These are phyloP conservation scores for Athene noctua DNA, from an alignment of 2,113 vertebrate genomes.

Conservation along the genomic window DNA sequence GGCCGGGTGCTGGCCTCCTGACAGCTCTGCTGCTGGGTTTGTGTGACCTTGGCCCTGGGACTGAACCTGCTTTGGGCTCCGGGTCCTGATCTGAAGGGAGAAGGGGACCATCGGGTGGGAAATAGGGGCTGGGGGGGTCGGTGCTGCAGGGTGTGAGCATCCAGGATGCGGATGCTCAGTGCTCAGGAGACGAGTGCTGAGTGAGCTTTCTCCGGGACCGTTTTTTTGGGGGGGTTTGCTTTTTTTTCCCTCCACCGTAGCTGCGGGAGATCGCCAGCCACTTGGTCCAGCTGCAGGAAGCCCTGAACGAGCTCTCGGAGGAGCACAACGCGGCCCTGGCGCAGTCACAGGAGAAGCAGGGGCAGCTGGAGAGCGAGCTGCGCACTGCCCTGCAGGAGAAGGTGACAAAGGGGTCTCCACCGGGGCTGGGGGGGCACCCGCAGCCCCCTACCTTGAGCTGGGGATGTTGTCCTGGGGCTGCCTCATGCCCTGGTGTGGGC, in stretches of 20 bases:
- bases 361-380: conserved; percentile 77
- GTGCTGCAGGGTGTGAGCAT: background rate
- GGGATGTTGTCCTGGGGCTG: no score
- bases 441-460: no score
- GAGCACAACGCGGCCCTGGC: conserved; percentile 72
- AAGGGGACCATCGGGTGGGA: background rate
- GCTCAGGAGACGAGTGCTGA: background rate
- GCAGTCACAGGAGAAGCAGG: conserved; percentile 68
- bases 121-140: background rate
- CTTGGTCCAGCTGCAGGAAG: conserved; percentile 75
- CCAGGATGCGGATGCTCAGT: background rate
- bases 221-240: no score
- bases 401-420: conserved; percentile 63
- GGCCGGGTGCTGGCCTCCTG: fast-evolving
- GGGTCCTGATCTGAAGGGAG: background rate
- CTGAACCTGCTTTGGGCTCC: background rate
- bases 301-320: conserved; percentile 77
- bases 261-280: conserved; percentile 79
- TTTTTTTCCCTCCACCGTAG: conserved; percentile 45
- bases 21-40: background rate
- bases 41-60: background rate
- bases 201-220: no score
- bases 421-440: no score
- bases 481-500: no score
- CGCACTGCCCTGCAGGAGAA: conserved; percentile 76